Evolutionary conservation across 2,888 invertebrate species (phyloP).

Genomic region (Capitulum mitella): DNA sequence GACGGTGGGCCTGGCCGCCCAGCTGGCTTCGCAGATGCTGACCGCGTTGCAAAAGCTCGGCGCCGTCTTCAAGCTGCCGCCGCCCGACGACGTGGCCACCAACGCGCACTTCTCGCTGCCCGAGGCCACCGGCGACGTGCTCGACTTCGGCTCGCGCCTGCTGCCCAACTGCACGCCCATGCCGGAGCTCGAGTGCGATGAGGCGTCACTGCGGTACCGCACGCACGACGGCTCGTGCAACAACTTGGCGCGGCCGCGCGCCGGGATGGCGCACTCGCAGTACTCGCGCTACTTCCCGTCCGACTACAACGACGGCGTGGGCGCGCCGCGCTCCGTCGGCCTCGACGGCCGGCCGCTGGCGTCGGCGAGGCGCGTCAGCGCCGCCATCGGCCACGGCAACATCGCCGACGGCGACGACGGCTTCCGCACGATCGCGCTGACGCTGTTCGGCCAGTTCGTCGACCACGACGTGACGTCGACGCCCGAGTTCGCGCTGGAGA

Average conservation of each 20-base stretch:
- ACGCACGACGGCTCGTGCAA: conserved; percentile 19
- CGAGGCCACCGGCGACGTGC: neutral
- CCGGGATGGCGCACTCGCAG: neutral
- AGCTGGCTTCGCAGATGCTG: neutral
- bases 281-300: conserved; percentile 1
- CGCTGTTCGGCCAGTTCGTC: conserved; percentile 36
- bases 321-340: neutral
- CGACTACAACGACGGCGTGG: neutral
- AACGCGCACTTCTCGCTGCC: neutral
- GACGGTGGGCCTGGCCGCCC: neutral
- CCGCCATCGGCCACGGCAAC: neutral
- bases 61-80: neutral
- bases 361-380: neutral
- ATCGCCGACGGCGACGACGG: neutral
- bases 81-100: neutral
- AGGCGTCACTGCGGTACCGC: neutral
- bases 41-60: neutral
- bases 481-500: neutral
- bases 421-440: conserved; percentile 31
- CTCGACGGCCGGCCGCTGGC: neutral
- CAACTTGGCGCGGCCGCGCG: neutral
- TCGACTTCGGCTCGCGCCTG: neutral
- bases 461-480: conserved; percentile 35
- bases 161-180: neutral
- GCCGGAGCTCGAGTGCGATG: neutral